These are phyloP conservation scores for Peromyscus leucopus DNA, from an alignment of 2,113 vertebrate genomes.

Conservation along the genomic window DNA sequence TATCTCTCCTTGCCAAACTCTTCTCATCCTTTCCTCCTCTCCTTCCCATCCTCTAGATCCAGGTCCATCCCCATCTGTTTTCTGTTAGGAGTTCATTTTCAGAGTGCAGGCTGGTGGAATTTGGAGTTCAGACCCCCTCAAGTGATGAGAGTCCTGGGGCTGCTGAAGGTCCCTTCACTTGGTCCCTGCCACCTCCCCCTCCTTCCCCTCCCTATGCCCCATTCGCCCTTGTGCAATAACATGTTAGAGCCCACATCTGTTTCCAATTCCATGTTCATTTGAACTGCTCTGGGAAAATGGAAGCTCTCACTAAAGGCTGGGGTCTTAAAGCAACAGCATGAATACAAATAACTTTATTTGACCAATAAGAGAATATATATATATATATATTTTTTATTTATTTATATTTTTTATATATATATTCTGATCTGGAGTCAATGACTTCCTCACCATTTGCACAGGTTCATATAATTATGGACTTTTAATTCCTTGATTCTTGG, in stretches of 20 bases:
- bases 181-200: slow-evolving; percentile 63
- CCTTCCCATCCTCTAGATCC: slow-evolving; percentile 25
- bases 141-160: slow-evolving; percentile 80
- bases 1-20: slow-evolving; percentile 39
- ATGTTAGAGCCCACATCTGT: slow-evolving; percentile 79
- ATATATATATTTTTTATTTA: not conserved
- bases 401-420: too few species aligned
- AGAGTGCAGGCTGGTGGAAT: slow-evolving; percentile 62
- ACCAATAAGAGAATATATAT: slow-evolving; percentile 29
- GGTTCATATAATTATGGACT: slow-evolving; percentile 16
- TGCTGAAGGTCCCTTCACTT: slow-evolving; percentile 69
- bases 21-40: not conserved
- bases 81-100: slow-evolving; percentile 81
- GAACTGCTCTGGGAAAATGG: slow-evolving; percentile 79
- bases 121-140: slow-evolving; percentile 59
- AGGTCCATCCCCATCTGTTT: slow-evolving; percentile 82
- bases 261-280: slow-evolving; percentile 80
- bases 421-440: not conserved
- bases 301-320: not conserved
- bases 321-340: slow-evolving; percentile 80
- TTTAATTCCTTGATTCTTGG: slow-evolving; percentile 22
- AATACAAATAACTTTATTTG: not conserved
- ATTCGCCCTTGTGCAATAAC: slow-evolving; percentile 76
- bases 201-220: slow-evolving; percentile 66
- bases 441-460: not conserved